A percentile compares a stretch with the other conserved stretches of the same genome.
These are phyloP conservation scores for Phymorhynchus buccinoides DNA, from an alignment of 1,140 invertebrate species.

Conservation along the genomic window DNA sequence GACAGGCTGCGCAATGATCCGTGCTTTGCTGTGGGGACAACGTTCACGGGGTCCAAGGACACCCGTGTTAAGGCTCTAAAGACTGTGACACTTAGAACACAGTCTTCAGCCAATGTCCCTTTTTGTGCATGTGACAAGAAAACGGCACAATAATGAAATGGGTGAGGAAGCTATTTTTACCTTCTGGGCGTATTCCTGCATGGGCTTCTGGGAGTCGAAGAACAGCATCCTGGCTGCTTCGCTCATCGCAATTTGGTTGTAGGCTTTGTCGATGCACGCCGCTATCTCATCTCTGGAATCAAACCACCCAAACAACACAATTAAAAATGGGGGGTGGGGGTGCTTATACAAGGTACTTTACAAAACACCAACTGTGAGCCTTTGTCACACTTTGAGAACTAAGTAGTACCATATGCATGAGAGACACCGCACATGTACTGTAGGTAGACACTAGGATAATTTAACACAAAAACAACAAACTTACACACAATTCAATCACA, in stretches of 20 bases:
- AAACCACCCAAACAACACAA: no score
- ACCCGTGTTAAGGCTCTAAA: neutral
- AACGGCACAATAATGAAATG: no score
- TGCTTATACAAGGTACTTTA: no score
- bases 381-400: no score
- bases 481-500: no score
- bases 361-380: no score
- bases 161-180: slow-evolving; percentile 50
- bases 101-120: neutral
- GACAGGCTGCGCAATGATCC: slow-evolving; percentile 20
- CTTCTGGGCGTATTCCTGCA: slow-evolving; percentile 85
- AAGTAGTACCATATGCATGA: no score
- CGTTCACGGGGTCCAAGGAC: neutral
- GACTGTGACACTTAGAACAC: neutral
- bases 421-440: no score
- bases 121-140: neutral
- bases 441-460: no score
- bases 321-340: no score
- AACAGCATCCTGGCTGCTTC: slow-evolving; percentile 94
- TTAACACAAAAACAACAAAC: no score
- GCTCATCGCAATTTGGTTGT: slow-evolving; percentile 88
- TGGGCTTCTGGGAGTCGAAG: slow-evolving; percentile 80
- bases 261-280: slow-evolving; percentile 96
- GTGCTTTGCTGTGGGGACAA: slow-evolving; percentile 10
- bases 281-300: slow-evolving; percentile 88